Conservation (phyloP, 2,797 vertebrate species). For the Gobio occitaniae region DNA sequence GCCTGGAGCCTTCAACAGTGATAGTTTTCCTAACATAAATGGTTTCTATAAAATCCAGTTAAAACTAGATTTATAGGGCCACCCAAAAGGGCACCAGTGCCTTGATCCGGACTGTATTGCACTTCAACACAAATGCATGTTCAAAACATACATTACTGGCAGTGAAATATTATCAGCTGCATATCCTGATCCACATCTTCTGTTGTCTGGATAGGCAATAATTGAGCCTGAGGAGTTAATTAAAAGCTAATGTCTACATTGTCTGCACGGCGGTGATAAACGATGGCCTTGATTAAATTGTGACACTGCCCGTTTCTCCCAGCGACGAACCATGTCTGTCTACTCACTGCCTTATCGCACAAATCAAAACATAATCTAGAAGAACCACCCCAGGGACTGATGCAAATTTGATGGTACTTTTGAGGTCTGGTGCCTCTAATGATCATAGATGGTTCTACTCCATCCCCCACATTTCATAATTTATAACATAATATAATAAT, state of each 20-base stretch:
- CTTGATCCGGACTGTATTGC: slow-evolving; percentile 2
- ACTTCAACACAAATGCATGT: slow-evolving; percentile 8
- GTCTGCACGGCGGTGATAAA: slow-evolving; percentile 33
- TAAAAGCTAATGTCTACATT: slow-evolving; percentile 30
- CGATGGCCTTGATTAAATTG: slow-evolving; percentile 29
- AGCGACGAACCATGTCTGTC: background rate
- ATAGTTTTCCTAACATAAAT: slow-evolving; percentile 33
- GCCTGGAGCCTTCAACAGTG: slow-evolving; percentile 1
- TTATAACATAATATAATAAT: background rate
- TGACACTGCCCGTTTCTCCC: background rate
- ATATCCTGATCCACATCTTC: slow-evolving; percentile 15
- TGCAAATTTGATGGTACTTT: background rate
- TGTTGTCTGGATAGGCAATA: slow-evolving; percentile 38
- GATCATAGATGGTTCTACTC: background rate
- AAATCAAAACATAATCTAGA: slow-evolving; percentile 10
- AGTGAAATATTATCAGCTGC: slow-evolving; percentile 22
- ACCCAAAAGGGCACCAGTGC: slow-evolving; percentile 16
- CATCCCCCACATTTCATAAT: background rate
- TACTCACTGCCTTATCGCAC: slow-evolving; percentile 4
- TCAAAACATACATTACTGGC: slow-evolving; percentile 11
- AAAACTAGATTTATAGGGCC: slow-evolving; percentile 45
- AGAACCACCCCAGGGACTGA: background rate
- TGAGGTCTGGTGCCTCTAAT: background rate
- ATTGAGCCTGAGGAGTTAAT: slow-evolving; percentile 36
- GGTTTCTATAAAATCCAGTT: slow-evolving; percentile 40